Evolutionary conservation across 2,113 vertebrate genomes (phyloP).

Genomic region (Turnix velox): DNA sequence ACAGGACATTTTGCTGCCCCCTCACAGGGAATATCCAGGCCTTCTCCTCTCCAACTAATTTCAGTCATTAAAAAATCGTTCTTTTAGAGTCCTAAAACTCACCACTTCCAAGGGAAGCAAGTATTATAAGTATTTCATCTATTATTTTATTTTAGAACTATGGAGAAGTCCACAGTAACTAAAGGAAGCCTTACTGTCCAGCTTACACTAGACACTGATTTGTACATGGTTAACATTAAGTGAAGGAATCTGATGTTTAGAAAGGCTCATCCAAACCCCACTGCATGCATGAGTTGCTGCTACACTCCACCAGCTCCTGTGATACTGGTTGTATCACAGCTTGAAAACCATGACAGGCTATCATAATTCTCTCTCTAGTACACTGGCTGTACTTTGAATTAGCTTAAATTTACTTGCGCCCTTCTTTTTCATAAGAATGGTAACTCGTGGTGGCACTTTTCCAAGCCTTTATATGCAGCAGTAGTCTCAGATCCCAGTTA

Average conservation of each 20-base stretch:
- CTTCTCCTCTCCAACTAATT: not conserved
- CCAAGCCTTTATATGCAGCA: not conserved
- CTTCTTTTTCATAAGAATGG: not conserved
- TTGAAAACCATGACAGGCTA: not conserved
- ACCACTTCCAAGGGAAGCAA: not conserved
- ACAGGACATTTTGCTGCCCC: not conserved
- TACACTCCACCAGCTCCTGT: not conserved
- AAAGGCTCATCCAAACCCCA: not conserved
- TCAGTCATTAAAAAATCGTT: not conserved
- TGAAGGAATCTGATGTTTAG: not conserved
- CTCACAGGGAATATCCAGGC: not conserved
- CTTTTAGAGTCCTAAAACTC: not conserved
- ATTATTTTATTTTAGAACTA: not conserved
- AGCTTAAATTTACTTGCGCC: not conserved
- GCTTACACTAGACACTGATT: not conserved
- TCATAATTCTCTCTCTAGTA: not conserved
- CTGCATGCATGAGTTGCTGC: not conserved
- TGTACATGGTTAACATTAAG: not conserved
- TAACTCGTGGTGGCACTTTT: not conserved
- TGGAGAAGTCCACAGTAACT: not conserved
- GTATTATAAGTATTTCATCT: not conserved
- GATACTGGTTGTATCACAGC: fast-evolving
- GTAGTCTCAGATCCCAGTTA: not conserved
- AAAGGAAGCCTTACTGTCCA: not conserved
- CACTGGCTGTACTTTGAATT: not conserved